Percentiles rank a stretch among this genome's conserved stretches.
phyloP scores from a whole-genome alignment of 2,888 invertebrate species.

The Octonoba sinensis region DNA sequence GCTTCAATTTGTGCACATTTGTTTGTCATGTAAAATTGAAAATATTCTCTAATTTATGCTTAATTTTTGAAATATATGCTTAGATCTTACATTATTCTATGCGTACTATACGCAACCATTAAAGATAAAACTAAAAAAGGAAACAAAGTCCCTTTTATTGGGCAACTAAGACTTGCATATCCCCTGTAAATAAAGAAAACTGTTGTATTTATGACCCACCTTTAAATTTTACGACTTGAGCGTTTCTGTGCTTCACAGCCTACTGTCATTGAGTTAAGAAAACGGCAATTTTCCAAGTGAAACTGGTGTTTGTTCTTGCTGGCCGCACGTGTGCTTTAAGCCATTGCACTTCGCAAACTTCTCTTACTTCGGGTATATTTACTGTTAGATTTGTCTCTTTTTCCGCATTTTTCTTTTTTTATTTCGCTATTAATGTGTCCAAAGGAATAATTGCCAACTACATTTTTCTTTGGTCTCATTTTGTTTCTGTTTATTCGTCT shows the following conservation, averaged over 20 bases:
- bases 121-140: conserved; percentile 5
- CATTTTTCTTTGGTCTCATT: too few species aligned
- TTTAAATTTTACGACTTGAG: conserved; percentile 59
- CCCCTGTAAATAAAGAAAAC: conserved; percentile 55
- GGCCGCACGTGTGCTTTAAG: too few species aligned
- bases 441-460: conserved; percentile 12
- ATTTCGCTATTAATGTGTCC: conserved; percentile 9
- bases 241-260: conserved; percentile 40
- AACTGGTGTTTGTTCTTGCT: conserved; percentile 36
- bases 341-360: too few species aligned
- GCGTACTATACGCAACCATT: conserved; percentile 5
- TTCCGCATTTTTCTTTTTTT: neutral
- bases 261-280: conserved; percentile 52
- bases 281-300: conserved; percentile 53
- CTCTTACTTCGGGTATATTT: too few species aligned
- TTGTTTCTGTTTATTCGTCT: too few species aligned
- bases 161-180: conserved; percentile 41
- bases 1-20: too few species aligned
- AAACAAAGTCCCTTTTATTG: conserved; percentile 39
- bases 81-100: too few species aligned
- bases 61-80: too few species aligned
- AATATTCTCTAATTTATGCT: too few species aligned
- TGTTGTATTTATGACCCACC: conserved; percentile 49
- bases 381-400: too few species aligned
- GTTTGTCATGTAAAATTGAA: too few species aligned